phyloP scores from a whole-genome alignment of 2,113 vertebrate species.

The Osmerus eperlanus region DNA sequence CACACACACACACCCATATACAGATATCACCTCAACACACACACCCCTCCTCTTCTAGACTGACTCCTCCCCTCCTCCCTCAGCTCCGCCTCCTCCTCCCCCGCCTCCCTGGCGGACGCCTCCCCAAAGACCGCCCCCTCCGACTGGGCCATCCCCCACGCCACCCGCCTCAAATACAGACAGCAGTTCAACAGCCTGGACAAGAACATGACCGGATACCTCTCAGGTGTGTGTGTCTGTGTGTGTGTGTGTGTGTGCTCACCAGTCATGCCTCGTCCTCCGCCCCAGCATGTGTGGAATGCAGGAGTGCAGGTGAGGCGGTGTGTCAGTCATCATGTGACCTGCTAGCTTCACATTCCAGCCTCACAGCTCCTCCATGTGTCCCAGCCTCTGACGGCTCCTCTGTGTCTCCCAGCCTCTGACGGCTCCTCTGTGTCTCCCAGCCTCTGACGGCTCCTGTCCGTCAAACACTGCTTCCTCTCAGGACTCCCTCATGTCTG shows the following conservation, averaged over 20 bases:
- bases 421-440: not conserved
- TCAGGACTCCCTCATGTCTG: slow-evolving; percentile 12
- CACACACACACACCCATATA: not conserved
- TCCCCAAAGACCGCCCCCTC: slow-evolving; percentile 78
- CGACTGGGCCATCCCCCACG: slow-evolving; percentile 94
- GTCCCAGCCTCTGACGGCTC: too few relatives aligned
- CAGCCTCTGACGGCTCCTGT: not conserved
- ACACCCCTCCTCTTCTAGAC: not conserved
- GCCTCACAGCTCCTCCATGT: too few relatives aligned
- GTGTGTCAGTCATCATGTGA: not conserved
- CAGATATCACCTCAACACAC: not conserved
- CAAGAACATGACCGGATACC: slow-evolving; percentile 90
- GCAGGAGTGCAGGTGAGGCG: not conserved
- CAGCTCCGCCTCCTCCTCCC: slow-evolving; percentile 81
- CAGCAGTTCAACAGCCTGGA: slow-evolving; percentile 96
- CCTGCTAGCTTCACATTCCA: too few relatives aligned
- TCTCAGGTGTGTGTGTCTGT: slow-evolving; percentile 78
- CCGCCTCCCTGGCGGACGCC: slow-evolving; percentile 79
- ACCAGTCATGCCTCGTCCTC: not conserved
- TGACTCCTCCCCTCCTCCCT: slow-evolving; percentile 1
- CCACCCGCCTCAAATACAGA: slow-evolving; percentile 91
- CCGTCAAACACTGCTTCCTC: not conserved
- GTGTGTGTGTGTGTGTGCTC: not conserved
- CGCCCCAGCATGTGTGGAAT: slow-evolving; percentile 18
- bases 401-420: too few relatives aligned